Conservation (phyloP, 2,113 vertebrate species). For the Peromyscus maniculatus region DNA sequence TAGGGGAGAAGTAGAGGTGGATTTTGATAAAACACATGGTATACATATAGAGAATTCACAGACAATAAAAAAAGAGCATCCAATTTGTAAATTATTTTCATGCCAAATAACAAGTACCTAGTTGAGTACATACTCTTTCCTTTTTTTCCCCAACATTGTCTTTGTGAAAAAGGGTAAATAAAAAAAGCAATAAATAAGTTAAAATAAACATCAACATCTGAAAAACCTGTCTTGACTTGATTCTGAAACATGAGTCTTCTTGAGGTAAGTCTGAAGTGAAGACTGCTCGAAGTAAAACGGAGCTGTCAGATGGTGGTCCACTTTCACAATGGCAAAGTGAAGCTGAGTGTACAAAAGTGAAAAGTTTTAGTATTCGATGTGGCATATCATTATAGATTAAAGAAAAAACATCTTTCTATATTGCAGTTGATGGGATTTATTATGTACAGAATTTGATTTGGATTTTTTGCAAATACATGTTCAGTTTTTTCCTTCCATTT, state of each 20-base stretch:
- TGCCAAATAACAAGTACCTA: neutral
- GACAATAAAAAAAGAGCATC: neutral
- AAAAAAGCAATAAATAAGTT: conserved; percentile 39
- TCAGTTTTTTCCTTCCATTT: neutral
- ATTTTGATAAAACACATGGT: neutral
- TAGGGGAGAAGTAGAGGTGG: neutral
- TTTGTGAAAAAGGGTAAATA: conserved; percentile 14
- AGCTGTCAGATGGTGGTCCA: neutral
- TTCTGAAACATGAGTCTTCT: neutral
- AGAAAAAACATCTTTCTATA: conserved; percentile 8
- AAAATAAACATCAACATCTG: neutral
- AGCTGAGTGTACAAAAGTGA: neutral
- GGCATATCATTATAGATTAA: neutral
- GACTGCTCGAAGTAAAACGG: neutral
- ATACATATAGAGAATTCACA: neutral
- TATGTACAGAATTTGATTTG: neutral
- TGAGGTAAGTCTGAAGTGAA: conserved; percentile 29
- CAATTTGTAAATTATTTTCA: conserved; percentile 28
- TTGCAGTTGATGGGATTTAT: conserved; percentile 31
- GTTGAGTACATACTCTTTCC: neutral
- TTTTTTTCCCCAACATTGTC: neutral
- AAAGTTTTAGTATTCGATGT: neutral
- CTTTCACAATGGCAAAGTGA: neutral
- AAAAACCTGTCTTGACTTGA: conserved; percentile 34
- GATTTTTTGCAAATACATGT: neutral